Base-by-base conservation (phyloP, 2,888 invertebrate species). In the Volucella bombylans region DNA sequence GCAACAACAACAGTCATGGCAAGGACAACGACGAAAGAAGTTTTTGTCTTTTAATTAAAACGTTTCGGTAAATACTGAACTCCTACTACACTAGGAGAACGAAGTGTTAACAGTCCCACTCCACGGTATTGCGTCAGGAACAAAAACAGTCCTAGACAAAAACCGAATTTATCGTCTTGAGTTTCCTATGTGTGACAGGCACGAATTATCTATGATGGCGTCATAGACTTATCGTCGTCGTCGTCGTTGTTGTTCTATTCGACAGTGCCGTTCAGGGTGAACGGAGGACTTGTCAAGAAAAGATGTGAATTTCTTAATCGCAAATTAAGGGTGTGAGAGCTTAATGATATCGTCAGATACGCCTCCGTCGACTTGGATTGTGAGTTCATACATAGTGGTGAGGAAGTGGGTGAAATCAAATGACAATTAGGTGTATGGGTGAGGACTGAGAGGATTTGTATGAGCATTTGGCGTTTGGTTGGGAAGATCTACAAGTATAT, bases 11-110 rank as follows among this genome's bases (percentile, higher is more conserved):
- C 50, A 45, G 49, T 14, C 8, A 31, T 31, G 6, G 6, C 31
- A 31, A 31, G 31, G 31, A 57, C 12, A 14, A 74, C 18, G 57
- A 59, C 23, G 10, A 11, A 31, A 18, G 18, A 72, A 61, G 49
- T 76, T 67, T 76, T 67, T 57, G 43, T 67, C 38, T 67, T 76
- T 76, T 76, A 76, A 76, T 76, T 59, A 76, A 76, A 76, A 67
- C 67, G 67, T 67, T 76, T 67, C 76, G 43, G 67, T 50, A 76
- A 65, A 43, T 41, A 49, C 31, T 31, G 4, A 6, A 6, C 4
- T 31, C 31, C n/a, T n/a, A n/a, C n/a, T 31, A 6, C 31, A 31
- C 62, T 57, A 57, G 31, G 31, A 65, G 15, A 45, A 18, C 45
- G 43, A 67, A 76, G 67, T 67, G 67, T 45, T 59, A 76, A 76